Conservation (phyloP, 2,888 invertebrate genomes). For the Lagria hirta region DNA sequence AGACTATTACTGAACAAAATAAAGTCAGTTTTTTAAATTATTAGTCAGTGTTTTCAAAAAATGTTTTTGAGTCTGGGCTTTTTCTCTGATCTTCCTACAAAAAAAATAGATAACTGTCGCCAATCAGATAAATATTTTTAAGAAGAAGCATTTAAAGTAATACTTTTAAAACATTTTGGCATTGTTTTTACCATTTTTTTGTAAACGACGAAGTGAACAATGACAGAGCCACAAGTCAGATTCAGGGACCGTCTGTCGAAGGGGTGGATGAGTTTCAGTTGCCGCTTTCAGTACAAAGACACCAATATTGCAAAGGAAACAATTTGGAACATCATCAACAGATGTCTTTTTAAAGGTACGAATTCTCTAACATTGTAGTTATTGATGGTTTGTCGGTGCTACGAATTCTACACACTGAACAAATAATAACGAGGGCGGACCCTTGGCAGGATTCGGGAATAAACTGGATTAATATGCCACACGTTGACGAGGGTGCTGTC, state of each 20-base stretch:
- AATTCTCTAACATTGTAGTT: slow-evolving; percentile 25
- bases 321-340: slow-evolving; percentile 29
- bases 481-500: slow-evolving; percentile 24
- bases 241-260: slow-evolving; percentile 10
- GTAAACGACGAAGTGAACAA: slow-evolving; percentile 22
- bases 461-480: slow-evolving; percentile 26
- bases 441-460: slow-evolving; percentile 14
- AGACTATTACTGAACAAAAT: too few species aligned
- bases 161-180: slow-evolving; percentile 1
- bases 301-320: slow-evolving; percentile 27
- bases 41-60: too few species aligned
- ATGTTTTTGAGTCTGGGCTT: too few species aligned
- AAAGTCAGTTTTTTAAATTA: too few species aligned
- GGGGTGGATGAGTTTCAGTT: slow-evolving; percentile 13
- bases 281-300: slow-evolving; percentile 19
- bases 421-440: slow-evolving; percentile 23
- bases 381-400: slow-evolving; percentile 9
- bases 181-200: slow-evolving; percentile 24
- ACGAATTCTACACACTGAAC: slow-evolving; percentile 17
- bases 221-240: slow-evolving; percentile 25
- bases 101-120: too few species aligned
- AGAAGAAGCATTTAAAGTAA: background rate
- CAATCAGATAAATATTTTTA: background rate
- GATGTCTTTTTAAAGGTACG: slow-evolving; percentile 24
- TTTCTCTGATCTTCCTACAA: too few species aligned